phyloP scores from a whole-genome alignment of 2,797 vertebrate genomes.

The Ciconia nigra region DNA sequence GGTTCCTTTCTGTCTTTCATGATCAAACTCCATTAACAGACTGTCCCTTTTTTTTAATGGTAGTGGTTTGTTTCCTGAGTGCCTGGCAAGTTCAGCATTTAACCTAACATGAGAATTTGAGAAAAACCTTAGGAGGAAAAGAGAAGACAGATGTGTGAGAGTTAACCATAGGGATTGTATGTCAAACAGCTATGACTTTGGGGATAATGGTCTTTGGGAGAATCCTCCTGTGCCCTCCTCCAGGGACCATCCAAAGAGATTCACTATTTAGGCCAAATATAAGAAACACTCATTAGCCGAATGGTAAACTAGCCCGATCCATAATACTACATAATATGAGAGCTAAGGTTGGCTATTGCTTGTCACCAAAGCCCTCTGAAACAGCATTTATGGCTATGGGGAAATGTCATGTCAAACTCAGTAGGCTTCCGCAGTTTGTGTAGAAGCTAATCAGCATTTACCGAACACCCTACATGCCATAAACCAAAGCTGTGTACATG shows the following conservation, averaged over 20 bases:
- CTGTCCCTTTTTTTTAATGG: background rate
- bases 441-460: conserved; percentile 16
- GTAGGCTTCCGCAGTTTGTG: background rate
- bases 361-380: background rate
- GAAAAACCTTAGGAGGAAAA: background rate
- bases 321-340: background rate
- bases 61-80: background rate
- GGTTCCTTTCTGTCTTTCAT: background rate
- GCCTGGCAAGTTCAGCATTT: background rate
- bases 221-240: background rate
- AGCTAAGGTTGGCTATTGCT: background rate
- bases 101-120: background rate
- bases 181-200: background rate
- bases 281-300: background rate
- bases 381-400: background rate
- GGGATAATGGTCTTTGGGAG: background rate
- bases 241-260: background rate
- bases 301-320: background rate
- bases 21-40: background rate
- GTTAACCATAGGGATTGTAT: background rate
- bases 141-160: background rate
- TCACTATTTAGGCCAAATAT: background rate
- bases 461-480: background rate
- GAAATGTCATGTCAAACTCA: background rate
- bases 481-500: conserved; percentile 7